A percentile compares a stretch with the other conserved stretches of the same genome.
Evolutionary conservation across 1,140 invertebrate species (phyloP).

Genomic region (Lerema accius): DNA sequence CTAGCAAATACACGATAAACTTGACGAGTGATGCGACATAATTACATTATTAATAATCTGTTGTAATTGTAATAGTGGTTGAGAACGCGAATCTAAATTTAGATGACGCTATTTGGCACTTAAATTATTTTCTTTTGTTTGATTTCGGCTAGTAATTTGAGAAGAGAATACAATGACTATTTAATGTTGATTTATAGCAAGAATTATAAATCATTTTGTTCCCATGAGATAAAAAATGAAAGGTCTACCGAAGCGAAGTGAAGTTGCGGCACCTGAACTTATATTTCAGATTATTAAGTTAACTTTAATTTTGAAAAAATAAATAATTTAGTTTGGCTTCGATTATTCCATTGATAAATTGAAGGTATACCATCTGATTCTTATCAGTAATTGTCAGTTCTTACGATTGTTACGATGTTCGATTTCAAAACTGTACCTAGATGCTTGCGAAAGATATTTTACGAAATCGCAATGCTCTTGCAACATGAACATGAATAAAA

Average conservation of each 20-base stretch:
- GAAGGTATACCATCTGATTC: no score
- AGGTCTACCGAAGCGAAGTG: no score
- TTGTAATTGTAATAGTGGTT: conserved; percentile 11
- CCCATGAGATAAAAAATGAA: no score
- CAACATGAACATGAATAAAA: conserved; percentile 1
- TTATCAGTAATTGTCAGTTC: neutral
- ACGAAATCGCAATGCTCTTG: conserved; percentile 4
- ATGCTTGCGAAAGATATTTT: conserved; percentile 16
- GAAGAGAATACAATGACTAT: no score
- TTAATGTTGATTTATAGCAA: no score
- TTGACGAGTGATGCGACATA: conserved; percentile 26
- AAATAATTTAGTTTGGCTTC: no score
- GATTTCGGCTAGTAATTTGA: neutral
- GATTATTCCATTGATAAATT: no score
- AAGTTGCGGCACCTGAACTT: no score
- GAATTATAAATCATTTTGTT: no score
- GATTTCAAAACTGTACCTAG: conserved; percentile 12
- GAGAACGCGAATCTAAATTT: conserved; percentile 17
- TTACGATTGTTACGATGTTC: conserved; percentile 6
- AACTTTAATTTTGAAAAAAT: no score
- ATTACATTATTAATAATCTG: conserved; percentile 27
- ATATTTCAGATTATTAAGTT: no score
- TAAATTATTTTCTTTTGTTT: neutral
- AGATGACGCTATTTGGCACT: conserved; percentile 6
- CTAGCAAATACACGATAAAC: conserved; percentile 28